Base-by-base conservation (phyloP, 92 coral and sea anemone genomes). In the Zoanthus solanderi region DNA sequence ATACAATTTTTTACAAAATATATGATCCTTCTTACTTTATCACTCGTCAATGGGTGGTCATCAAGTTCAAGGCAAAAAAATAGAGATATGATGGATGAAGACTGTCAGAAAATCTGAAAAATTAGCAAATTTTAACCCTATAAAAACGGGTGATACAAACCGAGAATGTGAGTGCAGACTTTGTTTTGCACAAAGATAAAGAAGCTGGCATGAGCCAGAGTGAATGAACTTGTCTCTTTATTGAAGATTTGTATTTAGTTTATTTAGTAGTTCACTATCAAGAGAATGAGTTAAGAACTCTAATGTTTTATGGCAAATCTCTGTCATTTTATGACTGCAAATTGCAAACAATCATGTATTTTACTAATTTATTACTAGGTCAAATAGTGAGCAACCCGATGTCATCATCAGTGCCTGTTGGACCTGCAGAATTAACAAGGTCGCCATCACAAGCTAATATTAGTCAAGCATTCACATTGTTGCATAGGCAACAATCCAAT, bases 31-130 rank as follows among this genome's bases (percentile, higher is more conserved):
- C 68, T 61, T 61, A 61, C 68, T 61, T 61, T 61, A 61, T 61
- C 68, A 61, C 68, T 61, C 68, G 68, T 61, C 68, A 61, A 61
- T 61, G 68, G 68, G 68, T 61, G 68, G 68, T 61, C 31, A 61
- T 61, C 68, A 61, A 61, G 31, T 61, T 61, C 29, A 61, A 61
- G 68, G 68, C 68, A 61, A 61, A 61, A 61, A 61, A 61, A 61
- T n/a, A 17, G 68, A 32, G 68, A 61, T 61, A 16, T 61, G 68
- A 61, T 61, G 68, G 68, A 61, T n/a, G 68, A 61, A 18, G 30
- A 61, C 68, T 61, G 68, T 61, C 68, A 61, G 68, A n/a, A 61
- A n/a, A 61, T 18, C 68, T 61, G 68, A 61, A 61, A 61, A 61
- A 61, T 61, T 61, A 61, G 68, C 68, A 61, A 61, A 61, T 61